Evolutionary conservation across 2,113 vertebrate species (phyloP), one percentile per base, ranked within the genome.

Genomic region (Macaca nemestrina): DNA sequence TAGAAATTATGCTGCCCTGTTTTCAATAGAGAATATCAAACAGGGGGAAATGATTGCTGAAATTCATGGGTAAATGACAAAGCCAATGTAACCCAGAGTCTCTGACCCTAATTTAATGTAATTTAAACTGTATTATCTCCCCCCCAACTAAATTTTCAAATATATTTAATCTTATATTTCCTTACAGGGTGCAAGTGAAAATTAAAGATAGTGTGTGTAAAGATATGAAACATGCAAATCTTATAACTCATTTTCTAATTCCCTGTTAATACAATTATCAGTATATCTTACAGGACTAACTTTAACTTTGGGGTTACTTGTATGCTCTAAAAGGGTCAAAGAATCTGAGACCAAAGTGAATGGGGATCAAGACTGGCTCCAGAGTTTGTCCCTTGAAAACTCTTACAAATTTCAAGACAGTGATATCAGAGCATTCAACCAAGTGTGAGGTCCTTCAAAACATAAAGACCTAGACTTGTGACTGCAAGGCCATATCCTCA

Each of bases 341-440:
- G 48, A 73, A 87, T 86, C 25, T 90, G 80, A 96, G 13, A 78
- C 55, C 18, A 87, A 40, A 86, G 55, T 87, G 86, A 86, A 70
- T 27, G 10, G 4, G 12, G 45, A 12, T 79, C 32, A 75, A 84
- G 40, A 6, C 5, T 48, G n/a, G 1, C 18, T 90, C 3, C 5
- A 75, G 14, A 1, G 3, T 35, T 45, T 1, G 3, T 35, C 13
- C 23, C 82, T 72, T 12, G 2, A 61, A 89, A 90, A 82, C 9
- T 16, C 30, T 43, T 57, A 45, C 1, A 23, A n/a, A 80, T 88
- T 72, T 82, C 12, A 93, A 55, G 43, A 45, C 23, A 64, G 0
- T 61, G 8, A 16, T 67, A 45, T 30, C 32, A 92, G 55, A 92
- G 30, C 12, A 67, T 23, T 70, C 70, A 78, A 52, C 5, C 59